Evolutionary conservation across 2,888 invertebrate species (phyloP).

Genomic region (Amorpha juglandis): DNA sequence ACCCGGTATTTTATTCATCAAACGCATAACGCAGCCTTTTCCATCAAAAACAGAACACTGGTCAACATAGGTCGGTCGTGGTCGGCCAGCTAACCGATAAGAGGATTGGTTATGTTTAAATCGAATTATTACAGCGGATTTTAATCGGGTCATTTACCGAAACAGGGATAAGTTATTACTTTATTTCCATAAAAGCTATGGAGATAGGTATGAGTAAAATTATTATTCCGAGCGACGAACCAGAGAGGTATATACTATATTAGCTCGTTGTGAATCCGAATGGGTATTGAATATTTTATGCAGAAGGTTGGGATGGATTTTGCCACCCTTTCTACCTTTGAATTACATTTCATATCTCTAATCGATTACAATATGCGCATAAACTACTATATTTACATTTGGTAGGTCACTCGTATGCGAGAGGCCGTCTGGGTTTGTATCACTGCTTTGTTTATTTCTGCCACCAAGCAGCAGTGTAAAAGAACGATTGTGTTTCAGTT

Average conservation of each 20-base stretch:
- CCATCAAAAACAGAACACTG: no score
- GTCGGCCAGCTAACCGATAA: no score
- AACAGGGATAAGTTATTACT: constrained; percentile 15
- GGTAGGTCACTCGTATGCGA: no score
- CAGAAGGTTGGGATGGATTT: constrained; percentile 26
- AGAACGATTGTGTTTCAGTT: no score
- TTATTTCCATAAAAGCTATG: constrained; percentile 21
- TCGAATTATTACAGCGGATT: not conserved
- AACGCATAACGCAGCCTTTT: no score
- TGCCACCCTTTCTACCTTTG: constrained; percentile 29
- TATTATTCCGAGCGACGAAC: constrained; percentile 22
- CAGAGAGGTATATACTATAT: constrained; percentile 14
- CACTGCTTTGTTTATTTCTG: no score
- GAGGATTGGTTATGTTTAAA: not conserved
- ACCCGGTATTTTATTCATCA: not conserved
- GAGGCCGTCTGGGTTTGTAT: no score
- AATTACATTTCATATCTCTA: constrained; percentile 35
- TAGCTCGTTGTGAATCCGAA: constrained; percentile 18
- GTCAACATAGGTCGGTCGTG: no score
- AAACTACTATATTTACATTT: no score
- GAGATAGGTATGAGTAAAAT: constrained; percentile 2
- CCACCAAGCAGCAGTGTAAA: no score
- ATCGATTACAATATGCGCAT: constrained; percentile 31
- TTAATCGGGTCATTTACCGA: not conserved
- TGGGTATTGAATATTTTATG: constrained; percentile 29